These are phyloP conservation scores for Rhagoletis pomonella DNA, from an alignment of 1,140 invertebrate species.

Conservation along the genomic window DNA sequence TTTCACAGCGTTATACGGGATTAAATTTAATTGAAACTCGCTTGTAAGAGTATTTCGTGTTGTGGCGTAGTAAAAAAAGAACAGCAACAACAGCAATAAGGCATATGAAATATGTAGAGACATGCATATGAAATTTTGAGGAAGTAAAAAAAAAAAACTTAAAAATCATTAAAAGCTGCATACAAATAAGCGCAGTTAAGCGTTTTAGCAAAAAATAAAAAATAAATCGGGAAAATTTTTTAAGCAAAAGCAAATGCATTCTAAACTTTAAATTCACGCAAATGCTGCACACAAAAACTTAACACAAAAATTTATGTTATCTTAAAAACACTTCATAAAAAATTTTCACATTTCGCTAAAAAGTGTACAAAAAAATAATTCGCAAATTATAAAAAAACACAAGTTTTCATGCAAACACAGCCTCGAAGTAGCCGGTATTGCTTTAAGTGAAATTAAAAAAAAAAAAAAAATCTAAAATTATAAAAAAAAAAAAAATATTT, in stretches of 20 bases:
- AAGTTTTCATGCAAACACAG: neutral
- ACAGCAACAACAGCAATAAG: neutral
- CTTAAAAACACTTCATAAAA: neutral
- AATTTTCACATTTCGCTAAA: neutral
- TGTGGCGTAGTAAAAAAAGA: neutral
- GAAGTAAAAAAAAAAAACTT: neutral
- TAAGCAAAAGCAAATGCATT: too few relatives aligned
- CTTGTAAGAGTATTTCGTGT: neutral
- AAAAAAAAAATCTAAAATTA: neutral
- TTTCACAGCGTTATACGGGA: neutral
- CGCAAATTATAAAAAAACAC: neutral
- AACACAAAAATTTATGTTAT: neutral
- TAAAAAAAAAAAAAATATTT: neutral
- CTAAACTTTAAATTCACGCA: too few relatives aligned
- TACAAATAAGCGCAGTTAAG: too few relatives aligned
- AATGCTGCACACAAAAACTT: neutral
- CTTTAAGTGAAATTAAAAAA: neutral
- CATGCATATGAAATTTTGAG: too few relatives aligned
- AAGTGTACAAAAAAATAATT: neutral
- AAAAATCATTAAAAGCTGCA: neutral
- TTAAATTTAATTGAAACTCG: slow-evolving; percentile 44
- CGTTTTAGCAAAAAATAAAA: too few relatives aligned
- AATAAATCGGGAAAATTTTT: too few relatives aligned
- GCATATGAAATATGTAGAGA: neutral
- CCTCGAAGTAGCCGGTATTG: neutral